Evolutionary conservation across 2,888 invertebrate genomes (phyloP).

Genomic region (Cremastinae sp.): DNA sequence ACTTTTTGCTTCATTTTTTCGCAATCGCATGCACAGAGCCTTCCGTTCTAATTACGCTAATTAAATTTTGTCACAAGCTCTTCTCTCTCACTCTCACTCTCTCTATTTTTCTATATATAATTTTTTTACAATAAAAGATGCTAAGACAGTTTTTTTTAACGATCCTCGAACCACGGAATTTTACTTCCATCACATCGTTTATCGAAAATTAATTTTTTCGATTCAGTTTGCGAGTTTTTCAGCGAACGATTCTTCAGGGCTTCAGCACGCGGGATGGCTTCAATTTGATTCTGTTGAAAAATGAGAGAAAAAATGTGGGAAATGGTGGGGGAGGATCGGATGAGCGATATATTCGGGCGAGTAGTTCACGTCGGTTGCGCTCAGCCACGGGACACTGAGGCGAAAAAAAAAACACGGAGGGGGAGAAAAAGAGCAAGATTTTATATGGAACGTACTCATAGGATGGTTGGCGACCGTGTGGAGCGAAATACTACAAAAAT

Average conservation of each 20-base stretch:
- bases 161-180: too few species aligned
- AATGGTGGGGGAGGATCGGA: slow-evolving; percentile 18
- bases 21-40: slow-evolving; percentile 21
- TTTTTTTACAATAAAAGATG: too few species aligned
- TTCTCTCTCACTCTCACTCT: not conserved
- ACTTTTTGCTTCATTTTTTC: too few species aligned
- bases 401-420: slow-evolving; percentile 2
- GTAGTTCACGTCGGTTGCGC: slow-evolving; percentile 51
- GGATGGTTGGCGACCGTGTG: slow-evolving; percentile 31
- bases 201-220: too few species aligned
- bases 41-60: slow-evolving; percentile 50
- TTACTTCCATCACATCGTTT: too few species aligned
- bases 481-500: slow-evolving; percentile 59
- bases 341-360: slow-evolving; percentile 23
- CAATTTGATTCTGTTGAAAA: too few species aligned
- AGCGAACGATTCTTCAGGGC: too few species aligned
- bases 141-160: too few species aligned
- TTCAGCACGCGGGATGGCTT: too few species aligned
- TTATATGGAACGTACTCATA: slow-evolving; percentile 27
- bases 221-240: too few species aligned
- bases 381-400: slow-evolving; percentile 44
- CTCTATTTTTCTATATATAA: too few species aligned
- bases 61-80: slow-evolving; percentile 31
- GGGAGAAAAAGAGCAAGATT: slow-evolving; percentile 16
- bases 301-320: not conserved